Base-by-base conservation (phyloP, 2,113 vertebrate genomes). In the Gallinago paraguaiae region DNA sequence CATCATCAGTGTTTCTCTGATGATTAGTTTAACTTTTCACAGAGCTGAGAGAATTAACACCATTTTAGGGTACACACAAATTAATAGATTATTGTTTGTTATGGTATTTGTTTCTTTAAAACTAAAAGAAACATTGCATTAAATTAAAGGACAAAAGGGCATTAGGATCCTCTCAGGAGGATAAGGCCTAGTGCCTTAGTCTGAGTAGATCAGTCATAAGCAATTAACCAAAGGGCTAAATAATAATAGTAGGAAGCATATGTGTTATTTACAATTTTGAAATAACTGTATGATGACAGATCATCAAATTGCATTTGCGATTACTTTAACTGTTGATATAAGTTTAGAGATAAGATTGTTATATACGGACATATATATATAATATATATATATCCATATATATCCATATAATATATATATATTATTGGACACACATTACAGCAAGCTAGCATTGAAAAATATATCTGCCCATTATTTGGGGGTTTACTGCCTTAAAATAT, bases 221-320 rank as follows among this genome's bases (percentile, higher is more conserved):
- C 67, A 88, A 87, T 87, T 96, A 88, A 91, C 69, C 89, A 81
- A 90, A 57, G 50, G 41, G 43, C 5, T 91, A 95, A 86, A 71
- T 71, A 92, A 70, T 53, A 94, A 48, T 79, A 61, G 37, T 27
- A 67, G 53, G 12, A 84, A 79, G 2, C 8, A 54, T 31, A 56
- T 50, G 13, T 59, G 28, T 33, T 81, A 43, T 86, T 95, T 81
- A 31, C 8, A 72, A 33, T 84, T 92, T 91, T 88, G 16, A 74
- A 94, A 92, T 74, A 74, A 60, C 11, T 60, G 20, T 30, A n/a
- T 25, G 35, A 83, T 71, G 45, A 37, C 17, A 86, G 17, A 91
- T 77, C 30, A 89, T 70, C 13, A 77, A 33, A 60, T 45, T 74
- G 7, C 4, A 33, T 53, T 81, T 63, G 9, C n/a, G 14, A 56